Evolutionary conservation across 2,797 vertebrate species (phyloP), one percentile per base, ranked within the genome.

Genomic region (Cryptoprocta ferox): DNA sequence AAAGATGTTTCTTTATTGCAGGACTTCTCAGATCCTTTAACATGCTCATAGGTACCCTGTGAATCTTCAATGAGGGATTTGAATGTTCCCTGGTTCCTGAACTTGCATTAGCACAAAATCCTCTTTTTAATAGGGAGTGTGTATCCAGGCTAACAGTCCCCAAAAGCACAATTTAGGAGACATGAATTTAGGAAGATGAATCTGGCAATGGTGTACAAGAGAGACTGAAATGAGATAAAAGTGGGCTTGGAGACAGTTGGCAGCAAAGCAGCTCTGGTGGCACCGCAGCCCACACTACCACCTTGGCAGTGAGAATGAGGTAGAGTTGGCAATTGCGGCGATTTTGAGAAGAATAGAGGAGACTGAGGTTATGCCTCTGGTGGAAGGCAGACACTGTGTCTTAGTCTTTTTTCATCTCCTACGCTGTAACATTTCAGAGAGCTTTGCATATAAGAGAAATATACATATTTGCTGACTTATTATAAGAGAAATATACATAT

Each of bases 1-100:
- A 76, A 73, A 88, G 65, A 63, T 91, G 21, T 30, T 65, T 88
- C 19, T 88, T 89, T 89, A 95, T 61, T 81, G 30, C 24, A 95
- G 61, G 79, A 70, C 6, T 89, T 78, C 32, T 88, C 90, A 61
- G 53, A 50, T 63, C 39, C 63, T 87, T 95, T 92, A 81, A 87
- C 56, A 78, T 78, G 39, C 45, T 85, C 53, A 32, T 87, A 70
- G 59, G 39, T 91, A 70, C 39, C 48, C 26, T 48, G 63, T 93
- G 85, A 83, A 83, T 83, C 71, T 93, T 83, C 28, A 76, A 76
- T 48, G 59, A 88, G 78, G 19, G 37, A 92, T 75, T n/a, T 82
- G 59, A 88, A 88, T 81, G 39, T 75, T 35, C 50, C 61, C 39
- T 89, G 11, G 28, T 63, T 61, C 39, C 63, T 89, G 68, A 92